Evolutionary conservation across 2,113 vertebrate species (phyloP).

Genomic region (Ceratotherium simum): DNA sequence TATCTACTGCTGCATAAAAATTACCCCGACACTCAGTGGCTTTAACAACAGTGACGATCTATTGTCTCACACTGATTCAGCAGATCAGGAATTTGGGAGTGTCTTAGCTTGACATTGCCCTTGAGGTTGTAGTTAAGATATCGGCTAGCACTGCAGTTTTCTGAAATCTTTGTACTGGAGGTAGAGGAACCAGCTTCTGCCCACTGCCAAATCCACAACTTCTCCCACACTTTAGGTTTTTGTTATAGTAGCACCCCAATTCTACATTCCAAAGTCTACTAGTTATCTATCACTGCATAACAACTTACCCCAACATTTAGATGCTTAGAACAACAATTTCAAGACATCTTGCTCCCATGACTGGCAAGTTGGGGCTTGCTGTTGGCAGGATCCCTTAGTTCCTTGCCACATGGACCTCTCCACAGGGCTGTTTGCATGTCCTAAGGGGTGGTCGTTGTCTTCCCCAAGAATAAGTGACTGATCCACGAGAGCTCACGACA

Average conservation of each 20-base stretch:
- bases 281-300: background rate
- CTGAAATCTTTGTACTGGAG: background rate
- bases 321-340: background rate
- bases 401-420: rapidly evolving
- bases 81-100: background rate
- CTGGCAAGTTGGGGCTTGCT: background rate
- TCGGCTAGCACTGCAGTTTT: background rate
- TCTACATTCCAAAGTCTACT: background rate
- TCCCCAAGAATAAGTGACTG: background rate
- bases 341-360: background rate
- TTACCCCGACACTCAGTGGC: too few species aligned
- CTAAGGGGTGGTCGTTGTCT: background rate
- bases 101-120: background rate
- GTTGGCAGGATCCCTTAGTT: too few species aligned
- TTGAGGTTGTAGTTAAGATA: background rate
- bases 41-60: background rate
- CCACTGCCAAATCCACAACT: background rate
- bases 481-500: background rate
- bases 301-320: background rate
- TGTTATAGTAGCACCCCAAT: background rate
- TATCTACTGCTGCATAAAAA: background rate
- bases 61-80: background rate
- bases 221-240: background rate
- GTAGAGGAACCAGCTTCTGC: background rate
- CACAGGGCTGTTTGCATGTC: background rate